phyloP scores from a whole-genome alignment of 2,888 invertebrate species.

The Campopleginae sp. region DNA sequence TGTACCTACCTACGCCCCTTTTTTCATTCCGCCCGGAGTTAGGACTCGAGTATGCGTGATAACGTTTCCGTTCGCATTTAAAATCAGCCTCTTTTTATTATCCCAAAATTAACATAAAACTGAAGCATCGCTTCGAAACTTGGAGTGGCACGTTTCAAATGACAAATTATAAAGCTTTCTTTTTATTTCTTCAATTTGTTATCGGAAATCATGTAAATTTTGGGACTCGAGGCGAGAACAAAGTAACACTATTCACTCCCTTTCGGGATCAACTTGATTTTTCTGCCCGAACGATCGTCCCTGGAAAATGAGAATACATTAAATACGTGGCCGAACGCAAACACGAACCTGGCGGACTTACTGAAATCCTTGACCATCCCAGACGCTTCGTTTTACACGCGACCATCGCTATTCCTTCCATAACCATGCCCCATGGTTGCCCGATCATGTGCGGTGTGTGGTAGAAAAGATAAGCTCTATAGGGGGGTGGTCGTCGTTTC shows the following conservation, averaged over 20 bases:
- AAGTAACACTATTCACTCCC: not conserved
- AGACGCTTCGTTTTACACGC: constrained; percentile 70
- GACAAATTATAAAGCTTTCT: not conserved
- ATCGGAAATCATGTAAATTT: not conserved
- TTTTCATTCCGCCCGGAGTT: constrained; percentile 27
- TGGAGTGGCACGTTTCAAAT: not conserved
- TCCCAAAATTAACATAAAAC: not conserved
- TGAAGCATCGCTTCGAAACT: not conserved
- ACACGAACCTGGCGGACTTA: not conserved
- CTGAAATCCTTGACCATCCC: not conserved
- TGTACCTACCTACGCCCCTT: constrained; percentile 30
- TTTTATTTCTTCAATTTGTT: not conserved
- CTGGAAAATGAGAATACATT: not conserved
- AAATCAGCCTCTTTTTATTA: not conserved
- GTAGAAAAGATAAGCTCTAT: constrained; percentile 16
- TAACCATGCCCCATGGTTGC: constrained; percentile 70
- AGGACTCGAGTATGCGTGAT: not conserved
- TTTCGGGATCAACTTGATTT: not conserved
- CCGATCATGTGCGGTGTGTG: constrained; percentile 49
- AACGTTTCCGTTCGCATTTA: not conserved
- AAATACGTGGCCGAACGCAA: not conserved
- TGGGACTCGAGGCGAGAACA: not conserved
- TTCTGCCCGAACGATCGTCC: not conserved
- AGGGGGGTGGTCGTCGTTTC: constrained; percentile 54
- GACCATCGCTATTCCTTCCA: constrained; percentile 77